Evolutionary conservation across 2,888 invertebrate species (phyloP).

Genomic region (Odontocolon sp.): DNA sequence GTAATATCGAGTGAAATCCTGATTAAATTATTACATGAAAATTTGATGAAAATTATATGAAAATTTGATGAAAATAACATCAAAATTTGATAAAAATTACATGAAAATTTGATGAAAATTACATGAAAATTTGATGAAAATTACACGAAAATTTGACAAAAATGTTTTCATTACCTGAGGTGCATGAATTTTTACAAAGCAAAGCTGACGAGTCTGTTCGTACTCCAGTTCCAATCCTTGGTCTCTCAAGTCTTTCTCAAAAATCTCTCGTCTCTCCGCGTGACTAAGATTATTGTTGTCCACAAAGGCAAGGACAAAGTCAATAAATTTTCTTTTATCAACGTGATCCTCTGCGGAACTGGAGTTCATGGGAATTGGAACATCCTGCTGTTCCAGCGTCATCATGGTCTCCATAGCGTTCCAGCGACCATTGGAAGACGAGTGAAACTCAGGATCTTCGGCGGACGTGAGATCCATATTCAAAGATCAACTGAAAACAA

Average conservation of each 20-base stretch:
- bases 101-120: too few species aligned
- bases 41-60: too few species aligned
- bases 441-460: constrained; percentile 5
- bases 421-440: constrained; percentile 46
- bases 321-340: constrained; percentile 80
- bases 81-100: too few species aligned
- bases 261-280: constrained; percentile 77
- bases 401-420: constrained; percentile 67
- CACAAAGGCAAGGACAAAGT: constrained; percentile 85
- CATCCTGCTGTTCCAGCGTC: constrained; percentile 64
- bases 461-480: constrained; percentile 41
- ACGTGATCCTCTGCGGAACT: constrained; percentile 47
- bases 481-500: neutral
- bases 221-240: constrained; percentile 85
- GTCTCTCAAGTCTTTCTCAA: constrained; percentile 78
- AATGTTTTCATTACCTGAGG: constrained; percentile 79
- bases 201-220: constrained; percentile 84
- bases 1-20: too few species aligned
- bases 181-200: constrained; percentile 89
- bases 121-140: too few species aligned
- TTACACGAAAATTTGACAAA: too few species aligned
- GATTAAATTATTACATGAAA: too few species aligned
- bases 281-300: constrained; percentile 77
- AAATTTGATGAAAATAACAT: too few species aligned
- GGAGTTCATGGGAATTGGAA: constrained; percentile 54